A percentile compares a stretch with the other conserved stretches of the same genome.
These are phyloP conservation scores for Bungarus multicinctus DNA, from an alignment of 2,113 vertebrate species.

Conservation along the genomic window DNA sequence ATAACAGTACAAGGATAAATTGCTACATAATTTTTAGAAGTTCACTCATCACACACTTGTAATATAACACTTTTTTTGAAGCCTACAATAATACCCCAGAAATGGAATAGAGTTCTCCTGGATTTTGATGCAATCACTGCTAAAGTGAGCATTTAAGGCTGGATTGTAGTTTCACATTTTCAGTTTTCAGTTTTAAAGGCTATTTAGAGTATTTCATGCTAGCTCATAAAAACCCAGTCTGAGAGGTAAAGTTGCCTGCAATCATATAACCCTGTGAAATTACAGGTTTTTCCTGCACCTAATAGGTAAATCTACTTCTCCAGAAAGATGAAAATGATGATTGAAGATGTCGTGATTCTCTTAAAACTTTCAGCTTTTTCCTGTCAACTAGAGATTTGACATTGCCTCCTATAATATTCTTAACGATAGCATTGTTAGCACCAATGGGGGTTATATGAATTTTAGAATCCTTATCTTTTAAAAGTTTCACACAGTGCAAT, in stretches of 20 bases:
- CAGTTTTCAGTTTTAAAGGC: slow-evolving; percentile 71
- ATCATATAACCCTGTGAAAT: slow-evolving; percentile 49
- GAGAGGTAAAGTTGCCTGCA: slow-evolving; percentile 59
- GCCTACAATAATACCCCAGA: slow-evolving; percentile 64
- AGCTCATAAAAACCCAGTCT: slow-evolving; percentile 65
- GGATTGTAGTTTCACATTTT: slow-evolving; percentile 72
- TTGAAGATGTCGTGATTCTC: slow-evolving; percentile 52
- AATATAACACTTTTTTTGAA: slow-evolving; percentile 63
- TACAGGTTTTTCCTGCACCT: slow-evolving; percentile 58
- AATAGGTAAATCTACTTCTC: slow-evolving; percentile 69
- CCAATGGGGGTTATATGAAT: slow-evolving; percentile 51
- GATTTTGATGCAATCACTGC: slow-evolving; percentile 65
- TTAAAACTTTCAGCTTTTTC: slow-evolving; percentile 44
- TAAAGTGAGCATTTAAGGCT: slow-evolving; percentile 66
- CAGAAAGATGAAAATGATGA: slow-evolving; percentile 65
- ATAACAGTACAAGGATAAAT: slow-evolving; percentile 56
- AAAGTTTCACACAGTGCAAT: slow-evolving; percentile 69
- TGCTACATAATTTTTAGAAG: slow-evolving; percentile 66
- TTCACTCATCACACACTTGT: slow-evolving; percentile 53
- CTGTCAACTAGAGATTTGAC: slow-evolving; percentile 64
- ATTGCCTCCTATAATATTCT: slow-evolving; percentile 57
- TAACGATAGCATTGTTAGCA: slow-evolving; percentile 52
- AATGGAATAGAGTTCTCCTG: slow-evolving; percentile 60
- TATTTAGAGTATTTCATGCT: slow-evolving; percentile 67
- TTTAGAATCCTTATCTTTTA: slow-evolving; percentile 62